Conservation (phyloP, 30 jellyfish, hydroid and myxozoan species). For the Sanderia malayensis region DNA sequence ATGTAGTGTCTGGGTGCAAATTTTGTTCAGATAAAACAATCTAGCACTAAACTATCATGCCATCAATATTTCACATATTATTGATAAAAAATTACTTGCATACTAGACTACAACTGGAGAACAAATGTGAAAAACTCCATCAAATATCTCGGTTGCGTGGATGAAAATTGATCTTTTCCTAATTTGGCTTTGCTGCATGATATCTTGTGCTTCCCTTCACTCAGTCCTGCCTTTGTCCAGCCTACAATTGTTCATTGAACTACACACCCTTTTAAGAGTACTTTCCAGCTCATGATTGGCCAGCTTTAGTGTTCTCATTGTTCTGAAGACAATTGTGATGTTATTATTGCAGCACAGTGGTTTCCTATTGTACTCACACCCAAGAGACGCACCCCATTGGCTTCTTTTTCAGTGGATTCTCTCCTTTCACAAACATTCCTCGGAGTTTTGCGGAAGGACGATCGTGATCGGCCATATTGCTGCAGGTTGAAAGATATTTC, state of each 20-base stretch:
- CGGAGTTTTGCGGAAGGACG: conserved; percentile 31
- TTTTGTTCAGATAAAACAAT: no score
- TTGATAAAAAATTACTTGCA: no score
- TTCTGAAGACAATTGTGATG: neutral
- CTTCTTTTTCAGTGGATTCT: conserved; percentile 17
- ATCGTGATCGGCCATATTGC: conserved; percentile 37
- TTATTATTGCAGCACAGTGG: conserved; percentile 6
- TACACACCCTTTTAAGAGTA: neutral
- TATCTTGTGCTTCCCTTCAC: neutral
- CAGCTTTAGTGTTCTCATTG: neutral
- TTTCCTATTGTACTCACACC: conserved; percentile 46
- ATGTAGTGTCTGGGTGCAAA: no score
- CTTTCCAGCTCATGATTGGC: conserved; percentile 1
- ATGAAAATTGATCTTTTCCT: neutral
- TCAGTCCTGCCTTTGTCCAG: neutral
- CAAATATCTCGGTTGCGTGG: neutral
- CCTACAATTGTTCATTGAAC: neutral
- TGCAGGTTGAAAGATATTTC: no score
- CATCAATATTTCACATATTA: no score
- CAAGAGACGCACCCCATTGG: conserved; percentile 66
- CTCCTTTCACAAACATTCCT: conserved; percentile 37
- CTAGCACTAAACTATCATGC: no score
- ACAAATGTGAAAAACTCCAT: neutral
- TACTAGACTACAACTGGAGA: neutral
- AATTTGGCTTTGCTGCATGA: neutral